These are phyloP conservation scores for Falco berigora DNA, from an alignment of 2,797 vertebrate genomes.

Conservation along the genomic window DNA sequence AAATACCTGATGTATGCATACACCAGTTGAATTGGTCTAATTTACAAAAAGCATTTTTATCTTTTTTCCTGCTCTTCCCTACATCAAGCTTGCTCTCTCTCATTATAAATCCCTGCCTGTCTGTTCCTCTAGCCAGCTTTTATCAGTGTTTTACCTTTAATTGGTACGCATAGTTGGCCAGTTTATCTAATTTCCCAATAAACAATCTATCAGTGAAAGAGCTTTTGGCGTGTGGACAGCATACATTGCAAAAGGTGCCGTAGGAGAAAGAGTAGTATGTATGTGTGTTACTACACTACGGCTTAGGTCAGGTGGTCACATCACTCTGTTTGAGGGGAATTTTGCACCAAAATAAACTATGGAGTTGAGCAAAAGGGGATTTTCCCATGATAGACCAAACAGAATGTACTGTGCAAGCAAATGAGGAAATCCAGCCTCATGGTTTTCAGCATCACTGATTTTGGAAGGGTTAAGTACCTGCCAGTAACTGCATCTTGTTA, in stretches of 20 bases:
- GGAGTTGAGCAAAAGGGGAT: neutral
- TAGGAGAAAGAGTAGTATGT: neutral
- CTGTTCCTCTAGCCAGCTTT: neutral
- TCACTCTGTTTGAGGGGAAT: neutral
- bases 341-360: conserved; percentile 14
- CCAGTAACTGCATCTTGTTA: conserved; percentile 57
- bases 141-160: conserved; percentile 9
- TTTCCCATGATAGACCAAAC: conserved; percentile 19
- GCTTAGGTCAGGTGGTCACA: neutral
- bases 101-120: neutral
- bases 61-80: neutral
- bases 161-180: neutral
- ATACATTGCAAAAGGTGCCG: conserved; percentile 23
- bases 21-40: neutral
- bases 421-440: neutral
- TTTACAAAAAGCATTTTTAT: neutral
- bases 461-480: conserved; percentile 43
- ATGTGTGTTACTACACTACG: neutral
- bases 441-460: neutral
- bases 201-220: neutral
- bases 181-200: conserved; percentile 26
- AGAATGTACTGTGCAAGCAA: neutral
- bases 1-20: neutral
- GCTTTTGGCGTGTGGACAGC: neutral
- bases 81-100: neutral